Conservation (phyloP, 2,888 invertebrate genomes). For the Thumatha senex region DNA sequence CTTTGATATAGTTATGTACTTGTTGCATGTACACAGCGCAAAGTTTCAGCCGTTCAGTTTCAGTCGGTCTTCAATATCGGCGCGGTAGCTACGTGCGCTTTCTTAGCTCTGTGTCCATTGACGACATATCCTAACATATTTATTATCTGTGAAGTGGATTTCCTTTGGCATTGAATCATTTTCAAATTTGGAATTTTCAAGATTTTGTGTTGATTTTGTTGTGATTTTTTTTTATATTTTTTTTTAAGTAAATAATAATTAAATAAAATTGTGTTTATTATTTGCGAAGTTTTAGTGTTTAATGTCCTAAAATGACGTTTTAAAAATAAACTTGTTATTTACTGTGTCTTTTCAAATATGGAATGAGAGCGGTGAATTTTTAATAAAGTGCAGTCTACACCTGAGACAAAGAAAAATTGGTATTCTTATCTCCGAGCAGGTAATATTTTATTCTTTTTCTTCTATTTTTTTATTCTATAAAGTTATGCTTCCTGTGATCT, state of each 20-base stretch:
- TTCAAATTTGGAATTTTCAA: conserved; percentile 3
- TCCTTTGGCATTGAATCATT: conserved; percentile 4
- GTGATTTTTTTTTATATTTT: neutral
- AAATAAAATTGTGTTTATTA: neutral
- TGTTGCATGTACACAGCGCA: conserved; percentile 54
- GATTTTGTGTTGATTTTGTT: neutral
- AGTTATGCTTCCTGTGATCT: no score
- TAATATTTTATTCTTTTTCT: neutral
- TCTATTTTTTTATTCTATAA: no score
- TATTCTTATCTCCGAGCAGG: neutral
- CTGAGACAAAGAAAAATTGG: neutral
- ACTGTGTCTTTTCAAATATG: conserved; percentile 2
- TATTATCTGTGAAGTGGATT: conserved; percentile 10
- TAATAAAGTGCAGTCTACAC: no score
- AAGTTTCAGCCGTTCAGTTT: conserved; percentile 35
- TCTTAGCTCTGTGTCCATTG: conserved; percentile 8
- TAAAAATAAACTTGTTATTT: conserved; percentile 3
- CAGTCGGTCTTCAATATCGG: conserved; percentile 44
- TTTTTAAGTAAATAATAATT: neutral
- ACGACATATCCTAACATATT: conserved; percentile 4
- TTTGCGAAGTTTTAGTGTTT: neutral
- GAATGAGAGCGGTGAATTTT: neutral
- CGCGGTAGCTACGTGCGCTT: conserved; percentile 35
- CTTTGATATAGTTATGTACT: conserved; percentile 43
- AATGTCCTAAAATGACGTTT: conserved; percentile 5